Evolutionary conservation across 2,113 vertebrate genomes (phyloP), one percentile per base, ranked within the genome.

Genomic region (Pollimyrus isidori): DNA sequence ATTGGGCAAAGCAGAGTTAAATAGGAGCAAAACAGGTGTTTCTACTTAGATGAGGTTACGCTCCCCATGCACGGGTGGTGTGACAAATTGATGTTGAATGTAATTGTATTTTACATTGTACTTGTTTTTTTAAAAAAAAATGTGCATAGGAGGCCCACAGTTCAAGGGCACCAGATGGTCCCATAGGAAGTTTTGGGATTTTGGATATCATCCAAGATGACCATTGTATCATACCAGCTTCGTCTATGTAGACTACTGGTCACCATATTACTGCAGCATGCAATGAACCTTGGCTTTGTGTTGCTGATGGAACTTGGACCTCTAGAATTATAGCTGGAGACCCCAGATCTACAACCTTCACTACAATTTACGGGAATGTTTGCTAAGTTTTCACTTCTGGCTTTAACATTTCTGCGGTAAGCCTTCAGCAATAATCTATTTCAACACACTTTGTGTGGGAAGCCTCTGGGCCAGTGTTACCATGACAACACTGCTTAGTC

Each of bases 401-500:
- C 35, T 80, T 76, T 42, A 80, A 42, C 73, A 42, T 42, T 80
- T 80, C 35, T 80, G 73, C 6, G 2, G 11, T 15, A 15, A 80
- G 73, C 15, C 73, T 42, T 42, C 35, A 17, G 35, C 73, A 80
- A 42, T 80, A 17, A 80, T 80, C 35, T 42, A 42, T 80, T 80
- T 80, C 15, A 80, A 80, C 73, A 80, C 30, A 17, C 73, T 80
- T 39, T 39, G 73, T 80, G 35, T 80, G 73, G 73, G 73, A 80
- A 80, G 73, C 73, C 73, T 80, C 73, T 80, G 73, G 35, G 73
- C 82, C 42, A 7, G 23, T 46, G 48, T 87, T 86, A 50, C 85
- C 26, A 86, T 86, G 26, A 35, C 85, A 35, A 86, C 49, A 46
- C 82, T n/a, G 82, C 82, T 84, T 84, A 84, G 42, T 84, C 82